Conservation (phyloP, 1,140 invertebrate genomes). For the Bradynema listronoti region DNA sequence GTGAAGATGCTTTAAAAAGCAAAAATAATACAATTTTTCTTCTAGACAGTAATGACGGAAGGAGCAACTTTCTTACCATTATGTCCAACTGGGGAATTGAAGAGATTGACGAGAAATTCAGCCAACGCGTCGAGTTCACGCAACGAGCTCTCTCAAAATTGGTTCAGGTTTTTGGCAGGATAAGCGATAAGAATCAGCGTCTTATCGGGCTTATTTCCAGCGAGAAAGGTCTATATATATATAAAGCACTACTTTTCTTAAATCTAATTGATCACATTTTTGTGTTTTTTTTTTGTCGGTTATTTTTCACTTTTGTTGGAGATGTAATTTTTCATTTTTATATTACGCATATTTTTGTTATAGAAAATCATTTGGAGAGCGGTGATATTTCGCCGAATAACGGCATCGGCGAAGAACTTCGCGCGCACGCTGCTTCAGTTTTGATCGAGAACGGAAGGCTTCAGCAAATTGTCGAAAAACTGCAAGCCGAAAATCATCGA, state of each 20-base stretch:
- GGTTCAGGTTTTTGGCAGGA: slow-evolving; percentile 21
- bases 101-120: slow-evolving; percentile 27
- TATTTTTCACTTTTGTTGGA: background rate
- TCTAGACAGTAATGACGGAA: slow-evolving; percentile 17
- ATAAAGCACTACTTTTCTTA: background rate
- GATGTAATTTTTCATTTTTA: too few relatives aligned
- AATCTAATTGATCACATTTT: background rate
- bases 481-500: slow-evolving; percentile 39
- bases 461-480: slow-evolving; percentile 19
- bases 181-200: slow-evolving; percentile 14
- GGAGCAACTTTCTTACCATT: slow-evolving; percentile 21
- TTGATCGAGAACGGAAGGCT: slow-evolving; percentile 24
- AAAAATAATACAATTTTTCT: slow-evolving; percentile 17
- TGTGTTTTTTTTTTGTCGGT: background rate
- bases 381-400: too few relatives aligned
- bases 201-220: background rate
- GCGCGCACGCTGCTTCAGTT: slow-evolving; percentile 1
- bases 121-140: slow-evolving; percentile 27
- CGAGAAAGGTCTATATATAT: background rate
- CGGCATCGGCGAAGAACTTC: slow-evolving; percentile 15
- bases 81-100: slow-evolving; percentile 25
- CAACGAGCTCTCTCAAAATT: slow-evolving; percentile 28
- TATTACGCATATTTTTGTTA: too few relatives aligned
- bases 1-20: slow-evolving; percentile 16
- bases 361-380: too few relatives aligned